Conservation (phyloP, 2,888 invertebrate species). For the Sycophila texana region DNA sequence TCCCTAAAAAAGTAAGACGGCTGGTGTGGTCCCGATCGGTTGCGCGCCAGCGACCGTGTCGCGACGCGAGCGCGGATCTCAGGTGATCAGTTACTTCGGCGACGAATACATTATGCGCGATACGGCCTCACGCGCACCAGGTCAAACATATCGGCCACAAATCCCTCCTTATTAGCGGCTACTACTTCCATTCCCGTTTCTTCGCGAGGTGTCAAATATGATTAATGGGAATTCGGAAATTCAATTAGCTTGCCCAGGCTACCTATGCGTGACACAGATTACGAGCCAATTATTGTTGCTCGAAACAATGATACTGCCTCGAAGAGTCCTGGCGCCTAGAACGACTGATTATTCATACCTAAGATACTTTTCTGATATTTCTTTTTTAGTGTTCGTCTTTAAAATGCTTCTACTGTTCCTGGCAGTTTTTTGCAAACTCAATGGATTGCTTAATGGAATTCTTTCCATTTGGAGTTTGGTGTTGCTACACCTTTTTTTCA, state of each 20-base stretch:
- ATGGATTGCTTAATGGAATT: conserved; percentile 30
- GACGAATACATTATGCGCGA: conserved; percentile 55
- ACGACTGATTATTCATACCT: conserved; percentile 24
- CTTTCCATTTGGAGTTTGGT: conserved; percentile 11
- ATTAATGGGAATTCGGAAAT: conserved; percentile 59
- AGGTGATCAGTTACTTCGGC: conserved; percentile 55
- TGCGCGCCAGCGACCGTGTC: conserved; percentile 42
- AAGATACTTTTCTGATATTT: conserved; percentile 24
- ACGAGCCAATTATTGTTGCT: conserved; percentile 55
- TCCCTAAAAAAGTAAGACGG: conserved; percentile 55
- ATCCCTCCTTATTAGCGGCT: conserved; percentile 60
- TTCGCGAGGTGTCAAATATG: conserved; percentile 56
- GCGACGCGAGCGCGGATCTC: conserved; percentile 5
- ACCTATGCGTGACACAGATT: conserved; percentile 52
- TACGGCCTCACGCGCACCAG: neutral
- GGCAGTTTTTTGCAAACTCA: conserved; percentile 20
- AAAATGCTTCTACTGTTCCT: conserved; percentile 31
- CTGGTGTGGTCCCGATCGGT: conserved; percentile 62
- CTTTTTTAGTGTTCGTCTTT: neutral
- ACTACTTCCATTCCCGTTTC: conserved; percentile 54
- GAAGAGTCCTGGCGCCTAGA: conserved; percentile 37
- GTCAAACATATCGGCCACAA: conserved; percentile 49
- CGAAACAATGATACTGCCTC: conserved; percentile 35
- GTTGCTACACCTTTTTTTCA: too few relatives aligned
- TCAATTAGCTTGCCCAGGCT: conserved; percentile 55